Evolutionary conservation across 1,140 invertebrate species (phyloP), one percentile per base, ranked within the genome.

Genomic region (Pararge aegeria): DNA sequence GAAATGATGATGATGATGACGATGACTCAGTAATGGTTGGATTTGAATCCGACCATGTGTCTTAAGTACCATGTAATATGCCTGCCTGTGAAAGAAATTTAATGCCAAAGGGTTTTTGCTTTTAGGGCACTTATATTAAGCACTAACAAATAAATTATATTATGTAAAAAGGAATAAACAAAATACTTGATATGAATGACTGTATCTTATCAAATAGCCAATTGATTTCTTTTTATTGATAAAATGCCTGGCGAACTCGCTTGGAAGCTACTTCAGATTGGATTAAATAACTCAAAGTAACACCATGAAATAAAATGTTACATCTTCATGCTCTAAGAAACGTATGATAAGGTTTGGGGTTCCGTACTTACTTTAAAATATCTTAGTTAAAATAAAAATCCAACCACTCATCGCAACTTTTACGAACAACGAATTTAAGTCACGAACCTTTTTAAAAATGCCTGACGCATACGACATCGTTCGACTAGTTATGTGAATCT

Each of bases 141-240:
- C 2, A 5, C 10, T 5, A 37, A 37, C 12, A 46, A 18, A 40
- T 40, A 15, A 4, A 2, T 42, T 37, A 61, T 10, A 46, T 54
- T 19, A 50, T 48, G 40, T 57, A 49, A 57, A 57, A 3, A 42
- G 19, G 5, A 42, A 51, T 19, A 68, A 68, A 68, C 66, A 68
- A 61, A 60, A 48, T 65, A 65, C 66, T 65, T 61, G 50, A 65
- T 30, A 40, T 20, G 27, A 51, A 46, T 40, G 50, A 54, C 59
- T 58, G 29, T 63, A 68, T 64, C 66, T 68, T 61, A 70, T 70
- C 57, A 55, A 62, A 54, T 0, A 12, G 7, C 30, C 18, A 18
- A 15, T 42, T 24, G 21, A 27, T 42, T 7, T 38, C 7, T 9
- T 53, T 9, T 18, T 10, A 30, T 4, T 1, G 29, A 30, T 34